Evolutionary conservation across 2,113 vertebrate species (phyloP).

Genomic region (Siniperca knerii): DNA sequence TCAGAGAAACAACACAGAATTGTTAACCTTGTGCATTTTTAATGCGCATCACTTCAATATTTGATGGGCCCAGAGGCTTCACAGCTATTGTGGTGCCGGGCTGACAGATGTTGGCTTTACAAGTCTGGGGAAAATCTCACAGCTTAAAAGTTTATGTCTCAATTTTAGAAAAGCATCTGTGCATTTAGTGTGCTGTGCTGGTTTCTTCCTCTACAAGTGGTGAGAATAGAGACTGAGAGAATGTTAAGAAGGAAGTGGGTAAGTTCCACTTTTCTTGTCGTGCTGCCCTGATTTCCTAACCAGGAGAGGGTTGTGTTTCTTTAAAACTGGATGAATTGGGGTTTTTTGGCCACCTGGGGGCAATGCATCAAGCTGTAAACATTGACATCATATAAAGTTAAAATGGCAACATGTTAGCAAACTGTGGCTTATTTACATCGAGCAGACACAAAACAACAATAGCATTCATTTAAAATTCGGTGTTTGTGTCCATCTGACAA

Average conservation of each 20-base stretch:
- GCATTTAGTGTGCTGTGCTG: not conserved
- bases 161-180: not conserved
- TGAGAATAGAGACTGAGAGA: not conserved
- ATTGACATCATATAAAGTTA: not conserved
- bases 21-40: slow-evolving; percentile 73
- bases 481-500: not conserved
- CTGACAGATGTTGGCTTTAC: slow-evolving; percentile 35
- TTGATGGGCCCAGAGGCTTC: slow-evolving; percentile 63
- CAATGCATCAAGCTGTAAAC: not conserved
- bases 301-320: not conserved
- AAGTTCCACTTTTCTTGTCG: not conserved
- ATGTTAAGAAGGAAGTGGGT: not conserved
- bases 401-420: not conserved
- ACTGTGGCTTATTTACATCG: not conserved
- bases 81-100: slow-evolving; percentile 36
- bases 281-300: not conserved
- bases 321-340: not conserved
- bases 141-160: slow-evolving; percentile 26
- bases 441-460: not conserved
- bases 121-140: slow-evolving; percentile 10
- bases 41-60: slow-evolving; percentile 69
- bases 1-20: slow-evolving; percentile 61
- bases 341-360: not conserved
- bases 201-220: not conserved
- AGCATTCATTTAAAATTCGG: not conserved